Evolutionary conservation across 2,888 invertebrate species (phyloP), one percentile per base, ranked within the genome.

Genomic region (Ochropleura leucogaster): DNA sequence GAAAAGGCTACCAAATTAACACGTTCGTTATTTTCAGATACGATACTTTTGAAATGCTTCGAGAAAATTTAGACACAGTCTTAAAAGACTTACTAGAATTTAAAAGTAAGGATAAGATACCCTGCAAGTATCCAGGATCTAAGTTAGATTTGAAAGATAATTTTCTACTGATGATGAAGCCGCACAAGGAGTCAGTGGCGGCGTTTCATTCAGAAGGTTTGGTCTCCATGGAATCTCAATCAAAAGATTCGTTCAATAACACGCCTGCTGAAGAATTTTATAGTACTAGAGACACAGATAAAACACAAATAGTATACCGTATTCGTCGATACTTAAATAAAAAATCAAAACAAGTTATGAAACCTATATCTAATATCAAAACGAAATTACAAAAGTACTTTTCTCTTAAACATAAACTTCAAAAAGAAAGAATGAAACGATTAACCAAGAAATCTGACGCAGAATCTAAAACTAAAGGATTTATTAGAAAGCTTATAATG

Each of bases 11-110:
- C 16, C 10, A 53, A 57, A 68, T 59, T 69, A 44, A 18, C 16
- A 55, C 12, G 5, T 53, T 14, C 6, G 40, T 51, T 8, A 0
- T 51, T 82, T 83, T 71, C 71, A 96, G 96, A 7, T 99, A 98
- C 93, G 99, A 99, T 87, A 99, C 98, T 0, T 99, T 99, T 92
- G 98, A 98, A 95, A 98, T 98, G 97, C 95, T 99, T 9, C 97
- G 98, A 86, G 98, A 99, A 95, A 98, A 98, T 86, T 94, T 98
- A 65, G 98, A 98, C 90, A 90, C 96, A 0, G 97, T 98, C 1
- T 92, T 98, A 62, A 97, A 97, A 89, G 97, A 98, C 84, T 93
- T 98, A 18, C 93, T 98, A 47, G 97, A 97, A 84, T 97, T 97
- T 80, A 96, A 97, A 82, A 71, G 72, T 4, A 75, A 88, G 63